A percentile compares a stretch with the other conserved stretches of the same genome.
Conservation (phyloP, 2,888 invertebrate species). For the Julus scanicus region DNA sequence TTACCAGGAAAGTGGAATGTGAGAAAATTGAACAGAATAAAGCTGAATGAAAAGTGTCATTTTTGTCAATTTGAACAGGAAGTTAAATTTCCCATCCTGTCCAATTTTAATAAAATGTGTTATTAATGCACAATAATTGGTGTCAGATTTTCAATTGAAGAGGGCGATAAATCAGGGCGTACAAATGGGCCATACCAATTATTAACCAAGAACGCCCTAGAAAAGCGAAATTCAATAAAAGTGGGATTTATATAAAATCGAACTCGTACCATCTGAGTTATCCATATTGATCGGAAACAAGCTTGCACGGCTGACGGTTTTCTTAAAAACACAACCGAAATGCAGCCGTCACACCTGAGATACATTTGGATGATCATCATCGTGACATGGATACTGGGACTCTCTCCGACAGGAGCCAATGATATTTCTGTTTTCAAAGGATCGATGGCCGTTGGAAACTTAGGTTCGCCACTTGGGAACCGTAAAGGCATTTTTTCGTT, state of each 20-base stretch:
- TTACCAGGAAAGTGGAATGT: not conserved
- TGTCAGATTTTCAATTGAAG: constrained; percentile 12
- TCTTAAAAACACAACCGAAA: not conserved
- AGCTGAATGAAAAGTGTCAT: constrained; percentile 1
- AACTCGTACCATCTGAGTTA: not conserved
- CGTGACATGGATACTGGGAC: not conserved
- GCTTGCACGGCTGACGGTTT: not conserved
- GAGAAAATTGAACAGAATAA: not conserved
- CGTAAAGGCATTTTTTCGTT: constrained; percentile 13
- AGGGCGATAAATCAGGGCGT: not conserved
- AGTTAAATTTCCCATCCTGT: not conserved
- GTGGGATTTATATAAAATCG: not conserved
- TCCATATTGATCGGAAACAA: not conserved
- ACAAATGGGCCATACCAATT: not conserved
- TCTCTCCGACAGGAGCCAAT: not conserved
- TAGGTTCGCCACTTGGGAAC: not conserved
- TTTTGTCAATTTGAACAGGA: not conserved
- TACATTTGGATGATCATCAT: not conserved
- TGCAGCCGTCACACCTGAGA: not conserved
- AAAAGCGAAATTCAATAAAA: not conserved
- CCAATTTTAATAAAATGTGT: constrained; percentile 31
- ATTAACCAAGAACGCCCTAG: not conserved
- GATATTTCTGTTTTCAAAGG: not conserved
- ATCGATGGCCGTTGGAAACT: not conserved
- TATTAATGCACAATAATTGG: constrained; percentile 32